Evolutionary conservation across 2,888 invertebrate species (phyloP).

Genomic region (Lasioglossum malachurum): DNA sequence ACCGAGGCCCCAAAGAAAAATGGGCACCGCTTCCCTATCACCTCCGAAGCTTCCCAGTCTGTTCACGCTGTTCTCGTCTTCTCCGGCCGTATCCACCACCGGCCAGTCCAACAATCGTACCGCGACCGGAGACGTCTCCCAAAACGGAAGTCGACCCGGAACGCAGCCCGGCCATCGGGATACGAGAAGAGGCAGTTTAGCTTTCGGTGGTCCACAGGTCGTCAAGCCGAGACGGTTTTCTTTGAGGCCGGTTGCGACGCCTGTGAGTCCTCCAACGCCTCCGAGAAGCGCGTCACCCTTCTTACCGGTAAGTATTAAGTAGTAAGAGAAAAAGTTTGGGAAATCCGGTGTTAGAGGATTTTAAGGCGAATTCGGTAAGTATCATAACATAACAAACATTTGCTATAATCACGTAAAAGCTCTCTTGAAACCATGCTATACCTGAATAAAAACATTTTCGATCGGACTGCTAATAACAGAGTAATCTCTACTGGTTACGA

Average conservation of each 20-base stretch:
- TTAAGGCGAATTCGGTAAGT: too few species aligned
- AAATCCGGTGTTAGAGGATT: too few species aligned
- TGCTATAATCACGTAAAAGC: too few species aligned
- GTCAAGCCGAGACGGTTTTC: slow-evolving; percentile 78
- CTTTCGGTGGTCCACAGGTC: slow-evolving; percentile 6
- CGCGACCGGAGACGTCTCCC: slow-evolving; percentile 46
- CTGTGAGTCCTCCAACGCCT: slow-evolving; percentile 72
- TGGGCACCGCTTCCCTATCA: slow-evolving; percentile 86
- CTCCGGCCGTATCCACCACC: not conserved
- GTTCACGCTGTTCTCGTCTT: slow-evolving; percentile 85
- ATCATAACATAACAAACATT: too few species aligned
- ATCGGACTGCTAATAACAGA: too few species aligned
- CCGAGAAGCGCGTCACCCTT: slow-evolving; percentile 73
- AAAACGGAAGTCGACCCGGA: not conserved
- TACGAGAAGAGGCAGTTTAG: slow-evolving; percentile 72
- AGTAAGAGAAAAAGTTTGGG: too few species aligned
- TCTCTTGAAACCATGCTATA: too few species aligned
- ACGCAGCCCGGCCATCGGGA: not conserved
- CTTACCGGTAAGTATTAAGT: slow-evolving; percentile 65
- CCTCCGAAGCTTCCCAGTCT: slow-evolving; percentile 86
- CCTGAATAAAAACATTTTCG: too few species aligned
- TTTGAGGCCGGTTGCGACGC: slow-evolving; percentile 78
- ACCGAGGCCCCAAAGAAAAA: slow-evolving; percentile 85
- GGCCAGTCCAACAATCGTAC: slow-evolving; percentile 75
- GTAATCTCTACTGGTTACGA: too few species aligned